A percentile compares a stretch with the other conserved stretches of the same genome.
Conservation (phyloP, 1,140 invertebrate genomes). For the Psilanteris sp. region DNA sequence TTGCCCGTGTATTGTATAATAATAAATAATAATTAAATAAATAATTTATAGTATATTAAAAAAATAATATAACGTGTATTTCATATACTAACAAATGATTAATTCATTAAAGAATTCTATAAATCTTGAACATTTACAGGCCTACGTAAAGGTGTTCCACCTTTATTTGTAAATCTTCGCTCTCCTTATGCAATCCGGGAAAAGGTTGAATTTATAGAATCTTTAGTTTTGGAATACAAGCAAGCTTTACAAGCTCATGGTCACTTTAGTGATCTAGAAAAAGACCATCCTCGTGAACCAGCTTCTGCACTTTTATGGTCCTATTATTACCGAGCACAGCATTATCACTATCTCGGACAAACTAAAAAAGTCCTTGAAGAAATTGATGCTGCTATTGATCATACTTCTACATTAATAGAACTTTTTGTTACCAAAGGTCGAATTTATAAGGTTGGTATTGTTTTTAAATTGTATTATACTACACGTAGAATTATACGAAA, state of each 20-base stretch:
- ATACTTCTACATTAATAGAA: conserved; percentile 99
- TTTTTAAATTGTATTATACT: too few species aligned
- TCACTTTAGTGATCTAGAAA: conserved; percentile 87
- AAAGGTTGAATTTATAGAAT: conserved; percentile 93
- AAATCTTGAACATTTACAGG: conserved; percentile 75
- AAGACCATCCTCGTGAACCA: conserved; percentile 87
- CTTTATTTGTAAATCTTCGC: conserved; percentile 96
- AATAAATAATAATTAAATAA: too few species aligned
- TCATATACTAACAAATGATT: too few species aligned
- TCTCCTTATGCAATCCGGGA: conserved; percentile 90
- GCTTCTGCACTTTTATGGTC: conserved; percentile 97
- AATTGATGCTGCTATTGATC: conserved; percentile 95
- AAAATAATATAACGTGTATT: too few species aligned
- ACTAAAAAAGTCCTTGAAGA: conserved; percentile 91
- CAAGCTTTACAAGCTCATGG: conserved; percentile 88
- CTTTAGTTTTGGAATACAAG: conserved; percentile 90
- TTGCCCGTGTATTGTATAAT: too few species aligned
- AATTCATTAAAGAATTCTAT: too few species aligned
- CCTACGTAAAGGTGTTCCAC: conserved; percentile 97
- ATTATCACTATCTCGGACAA: conserved; percentile 93
- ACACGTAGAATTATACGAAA: too few species aligned
- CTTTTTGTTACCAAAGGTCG: conserved; percentile 97
- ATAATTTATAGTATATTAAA: too few species aligned
- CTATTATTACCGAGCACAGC: conserved; percentile 97
- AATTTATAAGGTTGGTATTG: conserved; percentile 93